phyloP scores from a whole-genome alignment of 2,797 vertebrate species.

The Epinephelus awoara region DNA sequence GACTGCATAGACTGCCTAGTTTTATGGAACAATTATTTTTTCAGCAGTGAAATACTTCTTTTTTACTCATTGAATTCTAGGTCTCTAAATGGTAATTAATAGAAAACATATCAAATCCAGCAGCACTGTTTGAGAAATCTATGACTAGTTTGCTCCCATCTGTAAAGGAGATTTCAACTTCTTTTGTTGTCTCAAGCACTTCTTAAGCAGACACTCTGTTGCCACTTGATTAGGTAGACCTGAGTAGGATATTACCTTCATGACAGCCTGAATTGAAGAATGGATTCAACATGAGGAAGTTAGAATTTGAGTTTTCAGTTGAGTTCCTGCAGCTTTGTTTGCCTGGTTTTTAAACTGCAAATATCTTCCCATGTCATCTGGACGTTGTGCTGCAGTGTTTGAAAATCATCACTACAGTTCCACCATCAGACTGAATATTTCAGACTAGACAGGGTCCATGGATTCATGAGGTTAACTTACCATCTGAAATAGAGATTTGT shows the following conservation, averaged over 20 bases:
- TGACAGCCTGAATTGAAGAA: slow-evolving; percentile 7
- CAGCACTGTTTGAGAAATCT: not conserved
- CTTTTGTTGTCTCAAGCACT: not conserved
- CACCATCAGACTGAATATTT: not conserved
- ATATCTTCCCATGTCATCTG: slow-evolving; percentile 10
- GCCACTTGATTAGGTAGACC: slow-evolving; percentile 19
- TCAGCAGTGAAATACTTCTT: too few relatives aligned
- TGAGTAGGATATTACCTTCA: slow-evolving; percentile 1
- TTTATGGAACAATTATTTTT: too few relatives aligned
- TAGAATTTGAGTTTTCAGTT: not conserved
- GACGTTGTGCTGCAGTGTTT: not conserved
- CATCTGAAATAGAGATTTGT: slow-evolving; percentile 3
- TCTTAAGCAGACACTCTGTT: slow-evolving; percentile 5
- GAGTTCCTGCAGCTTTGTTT: slow-evolving; percentile 2
- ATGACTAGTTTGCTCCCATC: slow-evolving; percentile 17
- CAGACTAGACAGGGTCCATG: not conserved
- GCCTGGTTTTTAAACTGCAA: slow-evolving; percentile 15
- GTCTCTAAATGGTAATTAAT: slow-evolving; percentile 10
- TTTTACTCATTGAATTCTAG: not conserved
- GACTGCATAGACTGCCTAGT: too few relatives aligned
- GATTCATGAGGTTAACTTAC: not conserved
- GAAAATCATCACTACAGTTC: not conserved
- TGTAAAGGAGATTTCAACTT: not conserved
- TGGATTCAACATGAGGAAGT: not conserved
- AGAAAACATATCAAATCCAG: slow-evolving; percentile 9